Evolutionary conservation across 2,113 vertebrate genomes (phyloP).

Genomic region (Turnix velox): DNA sequence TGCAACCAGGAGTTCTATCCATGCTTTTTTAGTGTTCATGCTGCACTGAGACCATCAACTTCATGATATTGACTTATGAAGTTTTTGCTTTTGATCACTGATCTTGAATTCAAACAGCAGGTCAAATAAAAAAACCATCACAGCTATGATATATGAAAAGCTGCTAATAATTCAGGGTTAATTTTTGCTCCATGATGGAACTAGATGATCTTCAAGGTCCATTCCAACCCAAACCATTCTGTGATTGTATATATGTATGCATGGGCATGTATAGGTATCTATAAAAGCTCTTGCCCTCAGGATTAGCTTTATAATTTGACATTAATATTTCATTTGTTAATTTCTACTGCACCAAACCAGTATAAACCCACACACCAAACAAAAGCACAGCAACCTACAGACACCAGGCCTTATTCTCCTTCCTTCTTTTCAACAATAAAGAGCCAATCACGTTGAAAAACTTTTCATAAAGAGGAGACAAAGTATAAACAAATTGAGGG

Average conservation of each 20-base stretch:
- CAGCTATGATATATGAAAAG: neutral
- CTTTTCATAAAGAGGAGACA: neutral
- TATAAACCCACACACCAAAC: neutral
- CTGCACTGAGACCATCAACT: neutral
- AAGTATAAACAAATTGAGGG: neutral
- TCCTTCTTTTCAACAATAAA: neutral
- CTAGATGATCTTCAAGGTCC: too few relatives aligned
- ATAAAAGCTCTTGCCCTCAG: neutral
- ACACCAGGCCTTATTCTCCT: neutral
- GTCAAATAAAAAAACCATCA: neutral
- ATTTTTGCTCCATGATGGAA: neutral
- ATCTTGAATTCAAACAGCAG: neutral
- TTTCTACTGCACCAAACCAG: neutral
- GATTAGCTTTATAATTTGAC: neutral
- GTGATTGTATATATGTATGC: neutral
- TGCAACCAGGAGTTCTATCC: neutral
- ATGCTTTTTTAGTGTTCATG: neutral
- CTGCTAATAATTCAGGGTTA: neutral
- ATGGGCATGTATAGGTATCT: neutral
- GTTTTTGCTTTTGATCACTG: neutral
- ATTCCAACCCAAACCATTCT: too few relatives aligned
- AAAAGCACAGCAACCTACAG: neutral
- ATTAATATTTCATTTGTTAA: neutral
- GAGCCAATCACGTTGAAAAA: neutral
- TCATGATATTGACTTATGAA: neutral